Base-by-base conservation (phyloP, 2,113 vertebrate genomes). In the Phrynosoma blainvillii region DNA sequence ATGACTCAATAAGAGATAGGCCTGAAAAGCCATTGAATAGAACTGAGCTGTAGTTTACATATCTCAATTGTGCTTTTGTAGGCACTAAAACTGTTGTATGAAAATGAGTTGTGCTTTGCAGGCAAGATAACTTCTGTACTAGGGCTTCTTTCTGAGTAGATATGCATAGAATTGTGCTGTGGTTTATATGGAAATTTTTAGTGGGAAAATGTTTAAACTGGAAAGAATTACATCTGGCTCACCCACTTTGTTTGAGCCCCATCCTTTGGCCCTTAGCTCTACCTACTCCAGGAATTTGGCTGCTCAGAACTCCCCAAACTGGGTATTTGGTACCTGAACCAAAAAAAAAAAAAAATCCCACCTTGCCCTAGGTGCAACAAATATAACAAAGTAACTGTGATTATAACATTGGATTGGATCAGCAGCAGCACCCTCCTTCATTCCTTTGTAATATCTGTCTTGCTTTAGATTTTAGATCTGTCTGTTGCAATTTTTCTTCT, bases 401-500 rank as follows among this genome's bases (percentile, higher is more conserved):
- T 16, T 11, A 32, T 32, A 4, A 4, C 68, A 59, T 25, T 25
- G 52, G 52, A 74, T 47, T 36, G 11, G 9, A 75, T 59, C 21
- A 56, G 4, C 36, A 32, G 3, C 9, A 25, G 30, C 70, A 68
- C 5, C 23, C n/a, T 74, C n/a, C 42, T 71, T 36, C 52, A 74
- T 56, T 74, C 30, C n/a, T 23, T 75, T 59, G 56, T 75, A 59
- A 56, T 21, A 14, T 1, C 74, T 74, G 52, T 52, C 54, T 40
- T 6, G 70, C 21, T 40, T 32, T 8, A 3, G 59, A 0, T 0
- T 42, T 5, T 81, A 52, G 42, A 70, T 10, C 82, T 70, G 0
- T 40, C 79, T 14, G 68, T 56, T 83, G 2, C 65, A 87, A 87
- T 84, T 76, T 90, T 76, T 54, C 30, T 10, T 47, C 79, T 16